Percentiles rank a stretch among this genome's conserved stretches.
phyloP scores from a whole-genome alignment of 2,113 vertebrate species.

The Pantherophis guttatus region DNA sequence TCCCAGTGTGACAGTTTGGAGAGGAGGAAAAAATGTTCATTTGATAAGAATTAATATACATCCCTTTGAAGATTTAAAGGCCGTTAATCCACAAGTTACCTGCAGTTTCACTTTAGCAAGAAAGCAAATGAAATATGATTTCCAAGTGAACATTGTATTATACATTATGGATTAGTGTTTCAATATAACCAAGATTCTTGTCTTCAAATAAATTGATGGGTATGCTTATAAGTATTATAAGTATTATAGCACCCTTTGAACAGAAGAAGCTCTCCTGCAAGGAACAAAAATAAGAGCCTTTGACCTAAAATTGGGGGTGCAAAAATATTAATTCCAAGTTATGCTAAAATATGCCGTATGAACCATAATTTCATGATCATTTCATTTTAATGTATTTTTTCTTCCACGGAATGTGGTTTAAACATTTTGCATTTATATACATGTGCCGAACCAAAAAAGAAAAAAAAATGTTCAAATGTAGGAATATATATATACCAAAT shows the following conservation, averaged over 20 bases:
- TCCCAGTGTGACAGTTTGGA: background rate
- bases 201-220: constrained; percentile 48
- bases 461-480: background rate
- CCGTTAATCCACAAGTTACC: constrained; percentile 29
- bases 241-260: constrained; percentile 35
- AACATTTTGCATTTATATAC: constrained; percentile 14
- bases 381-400: constrained; percentile 51
- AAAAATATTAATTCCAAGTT: constrained; percentile 56
- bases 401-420: constrained; percentile 14
- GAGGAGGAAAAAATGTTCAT: constrained; percentile 27
- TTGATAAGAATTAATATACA: constrained; percentile 38
- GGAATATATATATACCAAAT: background rate
- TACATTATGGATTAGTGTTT: constrained; percentile 25
- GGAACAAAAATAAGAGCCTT: constrained; percentile 4
- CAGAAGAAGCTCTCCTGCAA: background rate
- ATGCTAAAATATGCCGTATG: constrained; percentile 37
- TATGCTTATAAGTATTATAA: constrained; percentile 22
- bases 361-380: constrained; percentile 38
- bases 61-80: constrained; percentile 25
- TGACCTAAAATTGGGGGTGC: constrained; percentile 59
- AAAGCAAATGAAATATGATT: constrained; percentile 38
- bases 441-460: background rate
- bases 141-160: constrained; percentile 17
- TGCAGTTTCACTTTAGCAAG: background rate
- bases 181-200: constrained; percentile 21